Percentiles rank a stretch among this genome's conserved stretches.
Evolutionary conservation across 2,888 invertebrate species (phyloP).

Genomic region (Tyria jacobaeae): DNA sequence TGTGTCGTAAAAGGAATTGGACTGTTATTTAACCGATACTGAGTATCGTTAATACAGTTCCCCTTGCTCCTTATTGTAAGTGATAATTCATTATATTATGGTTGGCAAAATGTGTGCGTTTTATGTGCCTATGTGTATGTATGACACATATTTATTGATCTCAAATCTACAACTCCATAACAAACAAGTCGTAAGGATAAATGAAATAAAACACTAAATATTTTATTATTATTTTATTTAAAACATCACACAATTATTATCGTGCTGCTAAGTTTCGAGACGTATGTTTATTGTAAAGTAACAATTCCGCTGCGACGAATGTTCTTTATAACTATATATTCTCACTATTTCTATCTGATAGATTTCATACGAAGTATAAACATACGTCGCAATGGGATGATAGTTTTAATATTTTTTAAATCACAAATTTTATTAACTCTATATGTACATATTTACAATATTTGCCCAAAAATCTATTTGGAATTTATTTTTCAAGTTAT

Average conservation of each 20-base stretch:
- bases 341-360: background rate
- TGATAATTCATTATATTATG: too few relatives aligned
- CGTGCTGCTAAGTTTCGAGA: constrained; percentile 11
- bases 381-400: constrained; percentile 1
- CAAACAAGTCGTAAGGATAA: background rate
- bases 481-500: background rate
- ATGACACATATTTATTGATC: too few relatives aligned
- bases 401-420: constrained; percentile 9
- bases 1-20: too few relatives aligned
- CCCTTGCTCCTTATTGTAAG: too few relatives aligned
- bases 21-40: too few relatives aligned
- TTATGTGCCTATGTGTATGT: too few relatives aligned
- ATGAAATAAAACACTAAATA: constrained; percentile 1
- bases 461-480: background rate
- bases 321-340: background rate
- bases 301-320: background rate
- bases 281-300: background rate
- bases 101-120: too few relatives aligned
- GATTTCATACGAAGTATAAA: background rate
- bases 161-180: too few relatives aligned
- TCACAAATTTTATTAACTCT: constrained; percentile 13
- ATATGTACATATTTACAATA: constrained; percentile 8
- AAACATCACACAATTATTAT: constrained; percentile 17
- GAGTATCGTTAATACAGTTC: too few relatives aligned
- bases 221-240: constrained; percentile 8